A percentile compares a stretch with the other conserved stretches of the same genome.
phyloP scores from a whole-genome alignment of 2,113 vertebrate species.

The Grantiella picta region DNA sequence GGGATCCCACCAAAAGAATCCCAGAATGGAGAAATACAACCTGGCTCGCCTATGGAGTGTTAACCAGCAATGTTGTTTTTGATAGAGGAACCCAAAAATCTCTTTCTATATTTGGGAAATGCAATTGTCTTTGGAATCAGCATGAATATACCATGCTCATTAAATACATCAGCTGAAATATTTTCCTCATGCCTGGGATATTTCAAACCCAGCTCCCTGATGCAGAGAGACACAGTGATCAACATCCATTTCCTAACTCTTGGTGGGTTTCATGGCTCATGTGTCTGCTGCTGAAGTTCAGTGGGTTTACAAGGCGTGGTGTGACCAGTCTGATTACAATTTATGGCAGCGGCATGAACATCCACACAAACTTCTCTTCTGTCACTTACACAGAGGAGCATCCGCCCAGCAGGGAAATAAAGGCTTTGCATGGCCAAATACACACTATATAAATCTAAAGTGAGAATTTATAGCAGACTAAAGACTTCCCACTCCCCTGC shows the following conservation, averaged over 20 bases:
- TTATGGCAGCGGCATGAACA: background rate
- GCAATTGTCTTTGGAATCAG: accelerated
- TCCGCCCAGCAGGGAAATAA: background rate
- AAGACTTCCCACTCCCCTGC: background rate
- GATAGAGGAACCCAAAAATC: background rate
- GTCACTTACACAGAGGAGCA: background rate
- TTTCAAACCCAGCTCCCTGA: background rate
- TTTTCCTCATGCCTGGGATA: background rate
- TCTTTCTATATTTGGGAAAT: background rate
- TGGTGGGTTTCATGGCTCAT: background rate
- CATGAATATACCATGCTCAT: accelerated
- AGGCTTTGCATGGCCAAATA: background rate
- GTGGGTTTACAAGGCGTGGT: background rate
- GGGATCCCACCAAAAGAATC: background rate
- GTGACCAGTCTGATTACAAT: background rate
- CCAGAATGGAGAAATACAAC: background rate
- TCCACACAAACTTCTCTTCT: background rate
- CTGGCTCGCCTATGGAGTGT: accelerated
- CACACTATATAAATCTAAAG: background rate
- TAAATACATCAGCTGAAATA: background rate
- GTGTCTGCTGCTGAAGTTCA: background rate
- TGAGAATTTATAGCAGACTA: background rate
- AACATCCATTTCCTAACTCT: background rate
- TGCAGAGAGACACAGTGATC: background rate
- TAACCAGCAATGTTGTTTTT: accelerated